Percentiles rank a stretch among this genome's conserved stretches.
phyloP scores from a whole-genome alignment of 2,888 invertebrate genomes.

The Xestoiulus laeticollis region DNA sequence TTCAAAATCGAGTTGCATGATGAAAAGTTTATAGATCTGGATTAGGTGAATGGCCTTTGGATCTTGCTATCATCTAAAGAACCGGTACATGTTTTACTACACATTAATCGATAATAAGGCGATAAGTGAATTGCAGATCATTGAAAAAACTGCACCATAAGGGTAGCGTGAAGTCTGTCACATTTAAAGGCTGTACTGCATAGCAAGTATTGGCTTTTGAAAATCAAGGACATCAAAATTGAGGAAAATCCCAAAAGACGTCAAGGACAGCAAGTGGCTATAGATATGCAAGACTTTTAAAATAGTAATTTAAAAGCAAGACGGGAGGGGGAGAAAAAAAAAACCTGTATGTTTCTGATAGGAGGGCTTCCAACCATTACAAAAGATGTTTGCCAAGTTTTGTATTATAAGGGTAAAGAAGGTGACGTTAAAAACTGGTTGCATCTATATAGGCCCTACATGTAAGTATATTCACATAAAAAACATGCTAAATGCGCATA shows the following conservation, averaged over 20 bases:
- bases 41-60: not conserved
- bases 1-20: not conserved
- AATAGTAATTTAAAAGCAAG: constrained; percentile 37
- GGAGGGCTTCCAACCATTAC: not conserved
- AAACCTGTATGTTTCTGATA: not conserved
- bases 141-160: not conserved
- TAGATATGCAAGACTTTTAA: constrained; percentile 1
- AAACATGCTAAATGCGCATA: too few relatives aligned
- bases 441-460: not conserved
- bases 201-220: not conserved
- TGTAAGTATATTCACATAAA: too few relatives aligned
- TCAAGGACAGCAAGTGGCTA: constrained; percentile 27
- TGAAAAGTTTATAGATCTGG: not conserved
- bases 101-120: not conserved
- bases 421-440: not conserved
- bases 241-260: not conserved
- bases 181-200: constrained; percentile 39
- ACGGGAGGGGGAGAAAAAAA: not conserved
- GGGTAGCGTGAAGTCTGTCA: not conserved
- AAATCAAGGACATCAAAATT: constrained; percentile 25
- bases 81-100: not conserved
- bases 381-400: not conserved
- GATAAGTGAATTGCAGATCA: not conserved
- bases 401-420: not conserved
- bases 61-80: not conserved